Evolutionary conservation across 2,113 vertebrate species (phyloP).

Genomic region (Oenanthe oenanthe): DNA sequence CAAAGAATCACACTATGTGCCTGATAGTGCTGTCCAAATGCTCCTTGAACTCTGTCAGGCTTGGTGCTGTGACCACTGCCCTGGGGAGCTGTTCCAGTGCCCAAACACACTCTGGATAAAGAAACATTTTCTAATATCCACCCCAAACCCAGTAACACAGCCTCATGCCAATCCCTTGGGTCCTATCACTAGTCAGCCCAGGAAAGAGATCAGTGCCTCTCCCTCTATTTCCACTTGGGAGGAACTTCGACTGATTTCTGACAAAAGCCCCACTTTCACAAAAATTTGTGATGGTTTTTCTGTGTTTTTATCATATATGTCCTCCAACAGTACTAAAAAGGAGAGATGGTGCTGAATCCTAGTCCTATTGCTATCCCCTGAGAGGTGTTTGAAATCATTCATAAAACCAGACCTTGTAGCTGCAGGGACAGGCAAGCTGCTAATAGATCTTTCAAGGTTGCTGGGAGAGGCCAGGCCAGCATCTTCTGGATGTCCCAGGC

Average conservation of each 20-base stretch:
- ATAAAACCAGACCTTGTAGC: neutral
- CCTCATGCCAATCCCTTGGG: fast-evolving
- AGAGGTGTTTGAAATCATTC: neutral
- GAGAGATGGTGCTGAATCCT: neutral
- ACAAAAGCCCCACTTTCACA: neutral
- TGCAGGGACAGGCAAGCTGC: neutral
- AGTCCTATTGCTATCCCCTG: neutral
- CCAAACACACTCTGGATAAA: neutral
- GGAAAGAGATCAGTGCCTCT: neutral
- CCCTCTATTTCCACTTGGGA: neutral
- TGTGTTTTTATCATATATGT: neutral
- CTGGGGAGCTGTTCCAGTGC: neutral
- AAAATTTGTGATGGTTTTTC: neutral
- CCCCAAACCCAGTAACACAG: neutral
- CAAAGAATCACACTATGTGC: neutral
- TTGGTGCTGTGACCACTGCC: neutral
- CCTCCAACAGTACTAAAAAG: neutral
- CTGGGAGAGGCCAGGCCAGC: neutral
- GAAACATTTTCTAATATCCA: neutral
- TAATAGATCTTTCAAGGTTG: neutral
- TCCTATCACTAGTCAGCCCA: neutral
- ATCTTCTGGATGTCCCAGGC: neutral
- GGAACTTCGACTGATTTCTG: neutral
- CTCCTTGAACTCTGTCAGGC: neutral
- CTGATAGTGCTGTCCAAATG: neutral